Conservation (phyloP, 2,797 vertebrate species). For the Neosalanx taihuensis region DNA sequence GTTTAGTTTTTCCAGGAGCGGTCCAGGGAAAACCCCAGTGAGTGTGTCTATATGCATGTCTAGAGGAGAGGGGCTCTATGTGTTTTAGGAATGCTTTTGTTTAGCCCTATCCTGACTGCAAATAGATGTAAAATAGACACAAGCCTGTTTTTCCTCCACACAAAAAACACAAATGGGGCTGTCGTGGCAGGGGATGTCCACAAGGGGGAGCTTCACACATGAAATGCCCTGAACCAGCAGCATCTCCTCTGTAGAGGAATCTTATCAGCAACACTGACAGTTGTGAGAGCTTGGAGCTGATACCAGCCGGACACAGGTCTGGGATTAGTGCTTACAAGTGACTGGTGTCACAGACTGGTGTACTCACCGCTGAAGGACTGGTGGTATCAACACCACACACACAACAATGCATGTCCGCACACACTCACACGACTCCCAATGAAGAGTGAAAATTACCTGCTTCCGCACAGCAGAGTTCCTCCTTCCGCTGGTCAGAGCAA, state of each 20-base stretch:
- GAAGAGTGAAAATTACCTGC: constrained; percentile 82
- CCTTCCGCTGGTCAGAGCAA: constrained; percentile 67
- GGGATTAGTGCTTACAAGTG: background rate
- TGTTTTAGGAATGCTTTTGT: too few relatives aligned
- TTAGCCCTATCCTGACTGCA: background rate
- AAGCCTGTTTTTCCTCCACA: background rate
- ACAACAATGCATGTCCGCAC: constrained; percentile 6
- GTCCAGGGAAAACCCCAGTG: background rate
- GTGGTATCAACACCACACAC: background rate
- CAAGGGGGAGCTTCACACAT: background rate
- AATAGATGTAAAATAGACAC: background rate
- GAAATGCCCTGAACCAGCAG: too few relatives aligned
- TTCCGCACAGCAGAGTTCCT: constrained; percentile 89
- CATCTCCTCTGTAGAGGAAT: too few relatives aligned
- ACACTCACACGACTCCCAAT: constrained; percentile 24
- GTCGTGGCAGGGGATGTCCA: background rate
- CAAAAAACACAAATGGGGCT: too few relatives aligned
- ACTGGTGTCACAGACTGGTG: background rate
- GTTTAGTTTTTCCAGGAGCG: constrained; percentile 55
- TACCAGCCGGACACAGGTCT: background rate
- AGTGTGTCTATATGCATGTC: constrained; percentile 1
- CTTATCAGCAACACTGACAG: constrained; percentile 2
- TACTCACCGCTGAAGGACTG: background rate
- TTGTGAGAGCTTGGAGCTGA: background rate
- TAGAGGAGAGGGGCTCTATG: background rate